Evolutionary conservation across 1,140 invertebrate genomes (phyloP).

Genomic region (Branchinecta lynchi): DNA sequence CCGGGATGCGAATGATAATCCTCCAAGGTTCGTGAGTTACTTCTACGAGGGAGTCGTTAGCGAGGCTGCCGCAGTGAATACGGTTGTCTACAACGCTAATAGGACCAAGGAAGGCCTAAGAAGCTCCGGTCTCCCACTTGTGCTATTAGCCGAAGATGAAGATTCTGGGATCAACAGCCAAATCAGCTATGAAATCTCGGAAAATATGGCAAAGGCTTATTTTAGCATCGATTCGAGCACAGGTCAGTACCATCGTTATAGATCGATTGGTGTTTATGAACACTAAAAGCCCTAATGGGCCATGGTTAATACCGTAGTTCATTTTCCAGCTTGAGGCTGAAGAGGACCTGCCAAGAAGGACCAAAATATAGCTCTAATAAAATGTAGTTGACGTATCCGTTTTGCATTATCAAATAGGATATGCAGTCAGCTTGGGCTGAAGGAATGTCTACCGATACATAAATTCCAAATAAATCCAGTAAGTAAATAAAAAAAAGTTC

Average conservation of each 20-base stretch:
- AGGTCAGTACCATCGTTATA: slow-evolving; percentile 29
- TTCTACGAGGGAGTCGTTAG: slow-evolving; percentile 51
- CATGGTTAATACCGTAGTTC: no score
- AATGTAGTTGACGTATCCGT: no score
- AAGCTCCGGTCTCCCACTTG: slow-evolving; percentile 41
- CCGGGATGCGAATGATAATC: slow-evolving; percentile 65
- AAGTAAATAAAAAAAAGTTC: no score
- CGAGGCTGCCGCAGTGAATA: slow-evolving; percentile 51
- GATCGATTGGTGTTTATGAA: no score
- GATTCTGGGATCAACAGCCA: slow-evolving; percentile 67
- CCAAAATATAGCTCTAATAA: no score
- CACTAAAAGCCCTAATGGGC: no score
- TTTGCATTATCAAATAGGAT: no score
- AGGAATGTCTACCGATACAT: no score
- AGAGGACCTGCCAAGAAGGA: no score
- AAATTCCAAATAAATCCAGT: no score
- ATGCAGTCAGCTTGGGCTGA: no score
- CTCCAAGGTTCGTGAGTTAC: slow-evolving; percentile 52
- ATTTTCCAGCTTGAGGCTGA: no score
- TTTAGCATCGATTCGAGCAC: slow-evolving; percentile 76
- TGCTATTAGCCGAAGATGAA: slow-evolving; percentile 56
- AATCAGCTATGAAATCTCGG: slow-evolving; percentile 67
- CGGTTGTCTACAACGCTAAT: slow-evolving; percentile 39
- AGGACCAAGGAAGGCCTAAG: neutral
- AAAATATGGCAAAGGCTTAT: slow-evolving; percentile 48